Evolutionary conservation across 2,113 vertebrate species (phyloP).

Genomic region (Nibea coibor): DNA sequence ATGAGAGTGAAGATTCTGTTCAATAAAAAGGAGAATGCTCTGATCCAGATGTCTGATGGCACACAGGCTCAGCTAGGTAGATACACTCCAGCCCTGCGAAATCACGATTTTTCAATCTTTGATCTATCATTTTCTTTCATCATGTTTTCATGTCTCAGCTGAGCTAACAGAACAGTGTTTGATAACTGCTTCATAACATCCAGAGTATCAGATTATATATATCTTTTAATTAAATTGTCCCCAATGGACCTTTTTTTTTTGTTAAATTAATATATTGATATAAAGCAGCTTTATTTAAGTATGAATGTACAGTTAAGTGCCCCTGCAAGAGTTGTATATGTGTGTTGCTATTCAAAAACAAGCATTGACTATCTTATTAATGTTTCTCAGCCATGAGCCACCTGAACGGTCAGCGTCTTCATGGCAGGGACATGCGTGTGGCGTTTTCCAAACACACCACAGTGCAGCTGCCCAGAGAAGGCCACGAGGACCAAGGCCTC

Average conservation of each 20-base stretch:
- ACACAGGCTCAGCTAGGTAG: slow-evolving; percentile 97
- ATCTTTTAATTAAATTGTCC: background rate
- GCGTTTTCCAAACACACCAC: slow-evolving; percentile 95
- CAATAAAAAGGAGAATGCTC: slow-evolving; percentile 97
- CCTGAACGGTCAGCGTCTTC: slow-evolving; percentile 94
- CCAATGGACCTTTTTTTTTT: background rate
- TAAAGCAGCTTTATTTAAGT: background rate
- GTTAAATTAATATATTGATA: background rate
- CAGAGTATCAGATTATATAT: background rate
- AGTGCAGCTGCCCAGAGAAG: slow-evolving; percentile 93
- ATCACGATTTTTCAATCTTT: background rate
- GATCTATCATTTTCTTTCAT: slow-evolving; percentile 27
- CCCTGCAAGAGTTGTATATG: no score
- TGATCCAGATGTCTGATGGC: slow-evolving; percentile 97
- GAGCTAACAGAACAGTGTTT: background rate
- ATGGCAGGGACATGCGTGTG: slow-evolving; percentile 91
- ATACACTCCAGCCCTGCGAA: slow-evolving; percentile 10
- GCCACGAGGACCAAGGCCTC: slow-evolving; percentile 94
- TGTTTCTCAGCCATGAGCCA: slow-evolving; percentile 92
- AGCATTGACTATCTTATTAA: background rate
- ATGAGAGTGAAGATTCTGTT: slow-evolving; percentile 97
- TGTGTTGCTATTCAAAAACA: background rate
- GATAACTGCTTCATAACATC: background rate
- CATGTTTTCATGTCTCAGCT: background rate
- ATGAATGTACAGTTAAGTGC: background rate